Base-by-base conservation (phyloP, 2,113 vertebrate genomes). In the Falco punctatus region DNA sequence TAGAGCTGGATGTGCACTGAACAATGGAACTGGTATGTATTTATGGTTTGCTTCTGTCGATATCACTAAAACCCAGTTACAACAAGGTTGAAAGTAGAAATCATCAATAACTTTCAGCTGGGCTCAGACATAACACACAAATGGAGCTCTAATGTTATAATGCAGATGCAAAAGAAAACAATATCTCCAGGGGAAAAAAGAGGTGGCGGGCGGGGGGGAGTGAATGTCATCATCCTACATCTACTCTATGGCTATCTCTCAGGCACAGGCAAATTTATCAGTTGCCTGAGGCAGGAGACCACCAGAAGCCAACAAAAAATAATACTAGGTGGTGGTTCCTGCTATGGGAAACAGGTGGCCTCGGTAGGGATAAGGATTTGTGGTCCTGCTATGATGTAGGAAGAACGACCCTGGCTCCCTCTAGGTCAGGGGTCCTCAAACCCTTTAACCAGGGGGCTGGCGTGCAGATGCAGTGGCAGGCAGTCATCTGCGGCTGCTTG, bases 201-300 rank as follows among this genome's bases (percentile, higher is more conserved):
- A 18, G 6, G 15, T 0, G 3, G 12, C 11, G 3, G 6, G 11
- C 22, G 54, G 5, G 3, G 4, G 15, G 10, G 2, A 72, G 5
- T 8, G 13, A 57, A 40, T 40, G 17, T 22, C 32, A 30, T 44
- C 40, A 28, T 46, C 51, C 55, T 74, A 6, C 20, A 44, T 55
- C 23, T 69, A 15, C 24, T 58, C 19, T 35, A 3, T 11, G 26
- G 10, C 13, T 49, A 0, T 46, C 14, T 64, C 38, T 70, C 6
- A 7, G 55, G 73, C 38, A 59, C 9, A 80, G 62, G 26, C 24
- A 94, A 58, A 51, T 92, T 70, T 35, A 32, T 12, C 52, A 23
- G 9, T 16, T 66, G 19, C 42, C 32, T 26, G 28, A 69, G 32
- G 52, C 46, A 81, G 32, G 8, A 87, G 28, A 27, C 14, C 79